Evolutionary conservation across 92 coral and sea anemone species (phyloP).

Genomic region (Siderastrea siderea): DNA sequence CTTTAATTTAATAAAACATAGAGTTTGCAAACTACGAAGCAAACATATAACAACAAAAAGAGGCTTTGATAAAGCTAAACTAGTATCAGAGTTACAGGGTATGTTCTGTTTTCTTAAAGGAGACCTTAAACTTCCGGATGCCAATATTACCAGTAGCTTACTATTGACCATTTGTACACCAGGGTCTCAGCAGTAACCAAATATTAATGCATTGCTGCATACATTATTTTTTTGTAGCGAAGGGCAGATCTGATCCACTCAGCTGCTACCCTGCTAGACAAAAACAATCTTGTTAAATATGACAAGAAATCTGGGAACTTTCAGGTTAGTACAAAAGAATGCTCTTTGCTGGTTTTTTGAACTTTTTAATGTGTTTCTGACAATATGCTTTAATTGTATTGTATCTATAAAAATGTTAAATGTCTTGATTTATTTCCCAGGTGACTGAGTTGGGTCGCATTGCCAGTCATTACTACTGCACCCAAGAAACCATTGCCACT

Average conservation of each 20-base stretch:
- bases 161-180: background rate
- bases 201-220: background rate
- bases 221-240: constrained; percentile 59
- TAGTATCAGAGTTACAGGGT: too few relatives aligned
- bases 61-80: too few relatives aligned
- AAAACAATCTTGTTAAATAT: constrained; percentile 94
- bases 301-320: constrained; percentile 98
- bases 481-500: constrained; percentile 93
- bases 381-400: background rate
- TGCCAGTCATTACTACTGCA: constrained; percentile 97
- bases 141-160: too few relatives aligned
- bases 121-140: too few relatives aligned
- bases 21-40: too few relatives aligned
- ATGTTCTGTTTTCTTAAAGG: too few relatives aligned
- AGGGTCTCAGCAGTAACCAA: background rate
- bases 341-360: too few relatives aligned
- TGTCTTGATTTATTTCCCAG: constrained; percentile 37
- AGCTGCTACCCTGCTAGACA: constrained; percentile 91
- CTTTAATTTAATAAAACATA: too few relatives aligned
- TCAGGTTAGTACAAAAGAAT: constrained; percentile 74
- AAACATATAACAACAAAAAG: too few relatives aligned
- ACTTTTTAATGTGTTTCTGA: background rate
- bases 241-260: constrained; percentile 98
- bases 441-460: constrained; percentile 98
- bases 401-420: background rate